phyloP scores from a whole-genome alignment of 2,113 vertebrate species.

The Eubucco bourcierii region DNA sequence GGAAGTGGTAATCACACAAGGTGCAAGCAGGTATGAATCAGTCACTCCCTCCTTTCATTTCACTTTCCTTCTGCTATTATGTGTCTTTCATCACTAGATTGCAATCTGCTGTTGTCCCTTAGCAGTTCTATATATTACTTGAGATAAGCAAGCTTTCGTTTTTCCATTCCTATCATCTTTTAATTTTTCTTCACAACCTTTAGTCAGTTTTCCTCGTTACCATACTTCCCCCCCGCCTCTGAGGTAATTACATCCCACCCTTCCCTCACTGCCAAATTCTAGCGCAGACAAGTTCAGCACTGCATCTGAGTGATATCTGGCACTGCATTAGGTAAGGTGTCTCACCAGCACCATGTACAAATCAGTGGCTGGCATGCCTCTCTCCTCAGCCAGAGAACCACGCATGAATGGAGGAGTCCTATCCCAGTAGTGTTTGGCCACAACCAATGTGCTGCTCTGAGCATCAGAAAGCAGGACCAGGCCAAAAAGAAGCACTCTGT shows the following conservation, averaged over 20 bases:
- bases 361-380: background rate
- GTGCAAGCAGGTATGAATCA: background rate
- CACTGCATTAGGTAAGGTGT: fast-evolving
- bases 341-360: background rate
- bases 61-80: background rate
- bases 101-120: background rate
- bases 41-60: background rate
- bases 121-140: background rate
- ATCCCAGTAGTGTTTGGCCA: background rate
- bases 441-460: background rate
- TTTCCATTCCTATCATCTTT: background rate
- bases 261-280: background rate
- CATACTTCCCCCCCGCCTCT: background rate
- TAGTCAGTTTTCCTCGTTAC: background rate
- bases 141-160: background rate
- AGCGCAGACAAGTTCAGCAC: background rate
- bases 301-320: background rate
- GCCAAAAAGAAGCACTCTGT: background rate
- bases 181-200: background rate
- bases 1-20: background rate
- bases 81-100: background rate
- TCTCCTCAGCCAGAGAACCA: background rate
- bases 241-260: fast-evolving
- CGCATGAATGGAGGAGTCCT: fast-evolving
- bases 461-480: background rate